Percentiles rank a stretch among this genome's conserved stretches.
Conservation (phyloP, 2,113 vertebrate species). For the Thomomys bottae region DNA sequence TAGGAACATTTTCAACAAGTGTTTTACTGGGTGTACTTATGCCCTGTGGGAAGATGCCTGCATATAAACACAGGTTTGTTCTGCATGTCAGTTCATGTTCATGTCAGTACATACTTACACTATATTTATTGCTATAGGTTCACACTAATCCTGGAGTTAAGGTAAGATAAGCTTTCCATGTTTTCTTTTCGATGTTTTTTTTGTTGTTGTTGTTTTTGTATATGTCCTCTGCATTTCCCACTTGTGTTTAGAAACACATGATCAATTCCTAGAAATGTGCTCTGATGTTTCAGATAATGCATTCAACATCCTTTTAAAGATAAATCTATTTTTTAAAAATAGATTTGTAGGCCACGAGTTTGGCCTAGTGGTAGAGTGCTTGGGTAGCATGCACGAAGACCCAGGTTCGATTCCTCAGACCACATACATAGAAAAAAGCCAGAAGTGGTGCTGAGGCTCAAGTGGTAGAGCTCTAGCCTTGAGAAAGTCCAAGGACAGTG, state of each 20-base stretch:
- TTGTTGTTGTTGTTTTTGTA: slow-evolving; percentile 6
- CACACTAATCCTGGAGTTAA: neutral
- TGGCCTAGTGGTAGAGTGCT: no score
- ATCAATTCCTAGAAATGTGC: neutral
- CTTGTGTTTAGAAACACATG: neutral
- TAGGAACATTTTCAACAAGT: neutral
- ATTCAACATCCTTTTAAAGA: no score
- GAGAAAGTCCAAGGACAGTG: no score
- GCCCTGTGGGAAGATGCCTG: neutral
- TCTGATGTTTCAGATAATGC: neutral
- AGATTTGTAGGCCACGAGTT: no score
- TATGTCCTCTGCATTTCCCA: neutral
- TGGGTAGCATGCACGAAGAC: no score
- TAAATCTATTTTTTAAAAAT: neutral
- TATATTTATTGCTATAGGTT: neutral
- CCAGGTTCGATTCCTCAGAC: no score
- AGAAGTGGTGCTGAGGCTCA: no score
- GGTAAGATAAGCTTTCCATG: neutral
- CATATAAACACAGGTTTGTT: neutral
- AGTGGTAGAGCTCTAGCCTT: no score
- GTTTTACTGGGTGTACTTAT: neutral
- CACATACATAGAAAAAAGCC: no score
- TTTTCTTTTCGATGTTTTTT: neutral
- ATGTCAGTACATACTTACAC: neutral
- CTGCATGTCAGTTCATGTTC: neutral